Evolutionary conservation across 2,888 invertebrate species (phyloP).

Genomic region (Drosophila meridionalis): DNA sequence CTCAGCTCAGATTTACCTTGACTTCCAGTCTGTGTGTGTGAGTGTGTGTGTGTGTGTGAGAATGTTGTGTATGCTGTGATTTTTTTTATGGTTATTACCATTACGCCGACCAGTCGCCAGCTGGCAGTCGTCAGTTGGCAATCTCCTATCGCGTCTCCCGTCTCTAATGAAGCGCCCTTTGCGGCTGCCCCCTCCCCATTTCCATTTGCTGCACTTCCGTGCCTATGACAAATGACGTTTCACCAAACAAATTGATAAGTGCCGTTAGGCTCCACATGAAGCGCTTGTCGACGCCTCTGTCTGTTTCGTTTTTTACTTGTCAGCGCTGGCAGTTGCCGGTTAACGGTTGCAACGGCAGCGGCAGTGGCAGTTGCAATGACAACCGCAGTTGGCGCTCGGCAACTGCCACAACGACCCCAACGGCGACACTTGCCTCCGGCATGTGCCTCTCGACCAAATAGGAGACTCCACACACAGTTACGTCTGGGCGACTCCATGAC

Average conservation of each 20-base stretch:
- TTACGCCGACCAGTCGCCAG: slow-evolving; percentile 50
- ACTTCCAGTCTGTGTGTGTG: slow-evolving; percentile 14
- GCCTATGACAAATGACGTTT: slow-evolving; percentile 69
- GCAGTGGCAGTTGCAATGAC: slow-evolving; percentile 5
- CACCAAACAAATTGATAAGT: slow-evolving; percentile 71
- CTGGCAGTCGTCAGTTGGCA: slow-evolving; percentile 34
- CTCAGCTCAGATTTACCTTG: slow-evolving; percentile 61
- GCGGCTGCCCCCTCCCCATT: slow-evolving; percentile 3
- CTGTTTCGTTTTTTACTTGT: slow-evolving; percentile 40
- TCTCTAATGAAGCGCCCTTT: slow-evolving; percentile 63
- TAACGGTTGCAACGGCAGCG: slow-evolving; percentile 29
- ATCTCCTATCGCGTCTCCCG: slow-evolving; percentile 30
- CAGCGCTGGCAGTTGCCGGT: slow-evolving; percentile 47
- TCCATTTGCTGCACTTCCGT: slow-evolving; percentile 42
- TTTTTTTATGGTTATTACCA: slow-evolving; percentile 66
- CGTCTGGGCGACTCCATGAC: neutral
- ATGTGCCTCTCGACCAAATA: slow-evolving; percentile 39
- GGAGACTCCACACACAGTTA: slow-evolving; percentile 14
- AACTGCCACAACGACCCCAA: slow-evolving; percentile 33
- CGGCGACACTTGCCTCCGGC: slow-evolving; percentile 53
- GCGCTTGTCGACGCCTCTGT: slow-evolving; percentile 50
- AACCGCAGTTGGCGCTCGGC: slow-evolving; percentile 18
- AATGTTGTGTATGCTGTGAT: slow-evolving; percentile 37
- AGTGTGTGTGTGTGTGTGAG: slow-evolving; percentile 46
- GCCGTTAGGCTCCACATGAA: slow-evolving; percentile 57